Evolutionary conservation across 2,113 vertebrate genomes (phyloP).

Genomic region (Chaetorhynchus papuensis): DNA sequence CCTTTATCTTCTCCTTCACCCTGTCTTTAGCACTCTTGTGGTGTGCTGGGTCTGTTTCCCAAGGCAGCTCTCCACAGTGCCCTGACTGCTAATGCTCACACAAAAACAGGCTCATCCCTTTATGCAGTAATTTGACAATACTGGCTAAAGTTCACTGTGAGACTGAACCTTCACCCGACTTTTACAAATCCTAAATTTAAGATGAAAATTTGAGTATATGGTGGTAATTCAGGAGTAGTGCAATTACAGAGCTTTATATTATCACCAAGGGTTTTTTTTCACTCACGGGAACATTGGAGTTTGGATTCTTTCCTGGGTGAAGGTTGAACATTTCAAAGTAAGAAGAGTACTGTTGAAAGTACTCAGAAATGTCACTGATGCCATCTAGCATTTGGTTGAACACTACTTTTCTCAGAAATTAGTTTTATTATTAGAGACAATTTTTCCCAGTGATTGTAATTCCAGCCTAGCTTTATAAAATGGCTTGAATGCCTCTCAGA

Average conservation of each 20-base stretch:
- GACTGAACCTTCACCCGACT: not conserved
- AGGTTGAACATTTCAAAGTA: not conserved
- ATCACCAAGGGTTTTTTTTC: not conserved
- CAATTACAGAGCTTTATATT: not conserved
- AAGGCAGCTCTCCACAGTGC: not conserved
- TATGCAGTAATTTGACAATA: not conserved
- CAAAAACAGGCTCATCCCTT: not conserved
- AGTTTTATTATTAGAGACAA: not conserved
- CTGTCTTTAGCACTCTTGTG: not conserved
- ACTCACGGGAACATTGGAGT: not conserved
- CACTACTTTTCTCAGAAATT: not conserved
- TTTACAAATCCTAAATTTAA: not conserved
- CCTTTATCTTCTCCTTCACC: not conserved
- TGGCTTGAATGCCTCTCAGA: not conserved
- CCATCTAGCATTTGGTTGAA: not conserved
- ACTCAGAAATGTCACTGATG: not conserved
- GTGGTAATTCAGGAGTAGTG: not conserved
- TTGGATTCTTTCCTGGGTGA: not conserved
- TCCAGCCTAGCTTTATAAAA: not conserved
- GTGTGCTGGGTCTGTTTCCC: not conserved
- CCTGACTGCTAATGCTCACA: not conserved
- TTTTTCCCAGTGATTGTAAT: not conserved
- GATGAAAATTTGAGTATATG: not conserved
- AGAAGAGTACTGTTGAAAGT: not conserved
- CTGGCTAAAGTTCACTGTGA: conserved; percentile 21